Percentiles rank a stretch among this genome's conserved stretches.
phyloP scores from a whole-genome alignment of 2,888 invertebrate genomes.

The Dicyrtomina minuta region DNA sequence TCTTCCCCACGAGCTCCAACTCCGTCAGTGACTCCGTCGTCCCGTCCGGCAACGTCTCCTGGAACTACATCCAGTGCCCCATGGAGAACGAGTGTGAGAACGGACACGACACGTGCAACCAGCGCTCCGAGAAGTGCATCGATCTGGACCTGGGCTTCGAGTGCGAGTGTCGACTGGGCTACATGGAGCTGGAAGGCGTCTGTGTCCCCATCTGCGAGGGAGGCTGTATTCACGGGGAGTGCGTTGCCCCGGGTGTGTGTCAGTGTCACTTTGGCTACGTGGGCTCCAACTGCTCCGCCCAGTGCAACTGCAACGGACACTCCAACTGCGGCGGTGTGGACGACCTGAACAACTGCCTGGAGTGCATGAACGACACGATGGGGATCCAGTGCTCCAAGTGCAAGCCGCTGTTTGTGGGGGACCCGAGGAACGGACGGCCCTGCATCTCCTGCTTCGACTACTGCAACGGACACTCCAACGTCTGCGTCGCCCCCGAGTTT shows the following conservation, averaged over 20 bases:
- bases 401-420: slow-evolving; percentile 85
- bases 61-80: slow-evolving; percentile 89
- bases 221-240: slow-evolving; percentile 82
- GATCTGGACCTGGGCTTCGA: slow-evolving; percentile 78
- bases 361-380: slow-evolving; percentile 90
- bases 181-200: slow-evolving; percentile 53
- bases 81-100: slow-evolving; percentile 91
- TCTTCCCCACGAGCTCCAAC: too few species aligned
- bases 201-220: slow-evolving; percentile 80
- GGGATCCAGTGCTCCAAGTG: slow-evolving; percentile 90
- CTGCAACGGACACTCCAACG: slow-evolving; percentile 83
- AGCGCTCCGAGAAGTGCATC: slow-evolving; percentile 81
- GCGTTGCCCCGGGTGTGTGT: slow-evolving; percentile 79
- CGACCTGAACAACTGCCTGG: slow-evolving; percentile 74
- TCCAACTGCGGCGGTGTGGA: slow-evolving; percentile 87
- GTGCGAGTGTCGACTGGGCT: slow-evolving; percentile 67
- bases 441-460: slow-evolving; percentile 86
- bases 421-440: slow-evolving; percentile 76
- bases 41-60: too few species aligned
- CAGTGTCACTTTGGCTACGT: slow-evolving; percentile 93
- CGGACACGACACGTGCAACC: slow-evolving; percentile 85
- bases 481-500: slow-evolving; percentile 67
- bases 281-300: slow-evolving; percentile 88
- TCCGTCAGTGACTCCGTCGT: too few species aligned
- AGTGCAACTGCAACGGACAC: slow-evolving; percentile 93